Conservation (phyloP, 2,888 invertebrate genomes). For the Mylabris sibirica region DNA sequence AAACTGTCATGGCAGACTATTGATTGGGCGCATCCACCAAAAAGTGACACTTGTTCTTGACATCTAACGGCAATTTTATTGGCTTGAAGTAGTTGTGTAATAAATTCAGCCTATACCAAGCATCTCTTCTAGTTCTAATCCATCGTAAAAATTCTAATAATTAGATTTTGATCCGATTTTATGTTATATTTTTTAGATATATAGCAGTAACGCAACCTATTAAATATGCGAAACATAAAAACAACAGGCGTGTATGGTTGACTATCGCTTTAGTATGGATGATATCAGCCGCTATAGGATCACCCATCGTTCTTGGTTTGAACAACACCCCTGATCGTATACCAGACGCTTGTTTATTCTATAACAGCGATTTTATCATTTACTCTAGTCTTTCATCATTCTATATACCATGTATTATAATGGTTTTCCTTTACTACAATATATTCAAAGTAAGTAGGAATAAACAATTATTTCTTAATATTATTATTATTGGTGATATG, state of each 20-base stretch:
- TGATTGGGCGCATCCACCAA: slow-evolving; percentile 13
- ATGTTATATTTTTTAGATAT: slow-evolving; percentile 74
- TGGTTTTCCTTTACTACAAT: slow-evolving; percentile 97
- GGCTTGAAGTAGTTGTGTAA: neutral
- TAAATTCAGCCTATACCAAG: neutral
- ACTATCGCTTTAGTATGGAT: slow-evolving; percentile 97
- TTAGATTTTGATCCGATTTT: too few relatives aligned
- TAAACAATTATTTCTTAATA: neutral
- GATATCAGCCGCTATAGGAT: slow-evolving; percentile 93
- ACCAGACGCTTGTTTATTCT: slow-evolving; percentile 91
- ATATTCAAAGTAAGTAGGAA: slow-evolving; percentile 87
- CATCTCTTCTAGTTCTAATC: too few relatives aligned
- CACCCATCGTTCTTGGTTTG: slow-evolving; percentile 94
- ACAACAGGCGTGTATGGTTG: slow-evolving; percentile 91
- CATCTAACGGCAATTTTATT: slow-evolving; percentile 9
- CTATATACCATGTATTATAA: slow-evolving; percentile 98
- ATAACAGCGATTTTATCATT: slow-evolving; percentile 97
- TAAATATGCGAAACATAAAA: slow-evolving; percentile 98
- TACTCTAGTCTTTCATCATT: slow-evolving; percentile 98
- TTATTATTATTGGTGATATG: neutral
- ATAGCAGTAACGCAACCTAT: slow-evolving; percentile 99
- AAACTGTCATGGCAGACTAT: neutral
- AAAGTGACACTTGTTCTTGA: neutral
- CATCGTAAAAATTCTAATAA: too few relatives aligned
- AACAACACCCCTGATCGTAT: slow-evolving; percentile 90